Evolutionary conservation across 2,113 vertebrate species (phyloP), one percentile per base, ranked within the genome.

Genomic region (Seriola dumerili): DNA sequence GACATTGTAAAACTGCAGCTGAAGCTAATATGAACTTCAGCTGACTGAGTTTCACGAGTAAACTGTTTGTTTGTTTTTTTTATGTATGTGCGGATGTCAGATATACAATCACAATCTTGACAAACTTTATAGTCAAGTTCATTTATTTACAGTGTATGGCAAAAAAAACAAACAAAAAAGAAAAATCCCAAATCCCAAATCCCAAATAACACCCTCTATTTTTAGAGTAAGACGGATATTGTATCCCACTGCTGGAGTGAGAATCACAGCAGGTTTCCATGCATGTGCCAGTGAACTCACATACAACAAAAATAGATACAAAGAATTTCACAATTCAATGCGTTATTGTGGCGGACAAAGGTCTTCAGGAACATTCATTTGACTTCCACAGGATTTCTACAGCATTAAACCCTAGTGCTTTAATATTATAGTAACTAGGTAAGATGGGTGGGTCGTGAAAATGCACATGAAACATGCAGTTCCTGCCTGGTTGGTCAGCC

Each of bases 351-450:
- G 40, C 36, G 6, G n/a, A 46, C 38, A n/a, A 11, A 25, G 29
- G 21, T 25, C 6, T 19, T 21, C 8, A 59, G 8, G 4, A 16
- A 5, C 2, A 8, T 17, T 34, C 23, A 23, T 69, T 44, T 54
- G 10, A 64, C 5, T 71, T 48, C 48, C 12, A 58, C 29, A 76
- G 17, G 42, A 65, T 62, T 79, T 58, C 66, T 59, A 70, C 29
- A 58, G 19, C 17, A 4, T n/a, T 19, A 16, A 54, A 63, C 1
- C 29, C 21, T 6, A 4, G 4, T 4, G 0, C 5, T 66, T 61
- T 6, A 55, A 72, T 72, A 40, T 59, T 72, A 40, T 59, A 36
- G 16, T 4, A 16, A 70, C 14, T 29, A 19, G 29, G 14, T 5
- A 8, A 65, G 1, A 8, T 48, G 4, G 36, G 23, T 10, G 23